Base-by-base conservation (phyloP, 2,113 vertebrate genomes). In the Nothoprocta perdicaria region DNA sequence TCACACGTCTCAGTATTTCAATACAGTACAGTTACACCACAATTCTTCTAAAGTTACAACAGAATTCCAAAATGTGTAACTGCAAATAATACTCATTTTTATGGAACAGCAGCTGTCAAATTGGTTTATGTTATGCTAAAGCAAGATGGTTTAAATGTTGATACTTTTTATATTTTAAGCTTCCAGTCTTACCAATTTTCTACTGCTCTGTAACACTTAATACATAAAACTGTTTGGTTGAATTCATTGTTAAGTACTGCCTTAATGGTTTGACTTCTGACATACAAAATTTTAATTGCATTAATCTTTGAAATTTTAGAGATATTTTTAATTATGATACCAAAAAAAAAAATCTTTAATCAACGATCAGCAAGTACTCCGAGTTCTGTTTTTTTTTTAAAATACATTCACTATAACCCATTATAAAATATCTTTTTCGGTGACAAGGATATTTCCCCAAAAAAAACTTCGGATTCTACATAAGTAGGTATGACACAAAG, bases 401-500 rank as follows among this genome's bases (percentile, higher is more conserved):
- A 85, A 92, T 33, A 43, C 5, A 52, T 43, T 60, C 60, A 74
- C 57, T 85, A 92, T 92, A 79, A 93, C 67, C 69, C 63, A 84
- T 84, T 79, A 85, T 35, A 61, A 77, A 91, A 22, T 84, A 87
- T 45, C 68, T 91, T 92, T 84, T 79, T 91, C 73, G 87, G 80
- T 26, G 45, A 93, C 43, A 86, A 43, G 67, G 60, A 95, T 48
- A 92, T 89, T 90, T 94, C 41, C 35, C 76, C 83, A 31, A 23
- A 22, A 77, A 95, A 94, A 92, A 35, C 94, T 78, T 66, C 67
- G 71, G 89, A 94, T 96, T 97, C 98, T 98, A 98, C 98, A 98
- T 98, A 95, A 98, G 98, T 96, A 98, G 98, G 97, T 98, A 98
- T 97, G 97, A 95, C 97, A 98, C 97, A 97, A 97, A 98, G 98